Evolutionary conservation across 1,140 invertebrate species (phyloP).

Genomic region (Drosophila melanica): DNA sequence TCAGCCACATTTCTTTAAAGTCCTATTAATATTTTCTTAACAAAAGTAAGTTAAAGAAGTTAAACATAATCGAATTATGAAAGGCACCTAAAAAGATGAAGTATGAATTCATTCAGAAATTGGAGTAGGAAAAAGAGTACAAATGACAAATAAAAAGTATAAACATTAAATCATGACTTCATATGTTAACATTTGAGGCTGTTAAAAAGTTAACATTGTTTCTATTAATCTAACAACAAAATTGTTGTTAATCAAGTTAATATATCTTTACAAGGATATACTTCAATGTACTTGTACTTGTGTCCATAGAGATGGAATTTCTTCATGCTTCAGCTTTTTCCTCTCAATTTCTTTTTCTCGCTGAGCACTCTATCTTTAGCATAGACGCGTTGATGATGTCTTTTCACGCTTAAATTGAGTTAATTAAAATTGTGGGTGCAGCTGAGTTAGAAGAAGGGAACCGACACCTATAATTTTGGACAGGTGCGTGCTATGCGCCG

Average conservation of each 20-base stretch:
- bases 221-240: not conserved
- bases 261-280: slow-evolving; percentile 11
- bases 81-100: too few species aligned
- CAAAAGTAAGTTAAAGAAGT: too few species aligned
- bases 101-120: too few species aligned
- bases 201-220: slow-evolving; percentile 7
- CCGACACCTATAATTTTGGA: slow-evolving; percentile 40
- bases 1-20: too few species aligned
- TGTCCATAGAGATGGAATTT: slow-evolving; percentile 10
- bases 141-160: too few species aligned
- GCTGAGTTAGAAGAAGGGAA: slow-evolving; percentile 17
- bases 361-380: not conserved
- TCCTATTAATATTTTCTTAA: too few species aligned
- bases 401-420: slow-evolving; percentile 64
- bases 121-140: too few species aligned
- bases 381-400: slow-evolving; percentile 68
- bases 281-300: slow-evolving; percentile 5
- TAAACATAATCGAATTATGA: too few species aligned
- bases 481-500: slow-evolving; percentile 30
- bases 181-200: slow-evolving; percentile 1
- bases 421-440: slow-evolving; percentile 56
- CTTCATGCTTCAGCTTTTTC: not conserved
- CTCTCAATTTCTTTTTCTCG: not conserved
- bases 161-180: not conserved
- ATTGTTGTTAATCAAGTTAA: slow-evolving; percentile 3